Base-by-base conservation (phyloP, 2,797 vertebrate species). In the Columba guinea region DNA sequence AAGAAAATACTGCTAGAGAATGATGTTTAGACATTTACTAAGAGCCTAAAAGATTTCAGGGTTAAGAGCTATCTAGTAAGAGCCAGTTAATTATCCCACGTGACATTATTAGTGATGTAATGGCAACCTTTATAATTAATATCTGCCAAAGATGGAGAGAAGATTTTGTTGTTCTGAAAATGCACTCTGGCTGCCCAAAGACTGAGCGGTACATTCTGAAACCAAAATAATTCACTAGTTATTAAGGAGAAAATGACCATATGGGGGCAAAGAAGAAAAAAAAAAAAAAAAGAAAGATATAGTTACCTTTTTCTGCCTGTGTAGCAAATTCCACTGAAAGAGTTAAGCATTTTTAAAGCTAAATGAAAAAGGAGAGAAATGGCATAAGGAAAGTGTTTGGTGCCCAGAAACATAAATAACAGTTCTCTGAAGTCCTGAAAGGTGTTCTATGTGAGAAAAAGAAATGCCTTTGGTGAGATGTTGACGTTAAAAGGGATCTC, bases 371-470 rank as follows among this genome's bases (percentile, higher is more conserved):
- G 17, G 63, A 89, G 69, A 37, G 44, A 58, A 83, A 81, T 64
- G 30, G 56, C 22, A 44, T 84, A 91, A 86, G 19, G 27, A 95
- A 96, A 96, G 68, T 41, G 55, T 93, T 92, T 86, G 59, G 55
- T 95, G 63, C 89, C 90, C 56, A 65, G 94, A 96, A 95, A 89
- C 89, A 93, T 94, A 97, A 96, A 95, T 93, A 96, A 70, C 58
- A 93, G 53, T 77, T 77, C 44, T 68, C 87, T 93, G 90, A 95
- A 95, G 84, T 93, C 90, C 92, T 41, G 27, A 82, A 96, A 97
- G 82, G 87, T 93, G 79, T 48, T 64, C 52, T 56, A 51, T 90
- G 89, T 93, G 53, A 87, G 67, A 90, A 93, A 94, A 90, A 51
- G 28, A 81, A 93, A 94, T 53, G 49, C 48, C 14, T 89, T 86